Percentiles rank a stretch among this genome's conserved stretches.
Conservation (phyloP, 2,113 vertebrate genomes). For the Penelope pileata region DNA sequence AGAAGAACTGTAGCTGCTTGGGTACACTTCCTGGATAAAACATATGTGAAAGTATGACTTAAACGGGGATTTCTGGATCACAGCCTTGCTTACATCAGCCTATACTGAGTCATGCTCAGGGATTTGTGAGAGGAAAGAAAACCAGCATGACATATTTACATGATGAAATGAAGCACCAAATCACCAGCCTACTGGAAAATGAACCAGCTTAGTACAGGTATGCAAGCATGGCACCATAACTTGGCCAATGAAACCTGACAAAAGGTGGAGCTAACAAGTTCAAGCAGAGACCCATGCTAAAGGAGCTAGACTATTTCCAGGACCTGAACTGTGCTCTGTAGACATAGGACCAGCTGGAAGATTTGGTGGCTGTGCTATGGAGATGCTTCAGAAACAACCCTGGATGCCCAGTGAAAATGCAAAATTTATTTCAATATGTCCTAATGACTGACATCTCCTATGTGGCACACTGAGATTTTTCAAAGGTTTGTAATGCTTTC, state of each 20-base stretch:
- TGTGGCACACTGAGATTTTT: neutral
- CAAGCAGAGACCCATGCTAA: neutral
- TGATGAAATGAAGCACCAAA: neutral
- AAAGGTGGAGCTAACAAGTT: neutral
- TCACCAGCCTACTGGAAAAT: neutral
- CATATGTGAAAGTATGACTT: neutral
- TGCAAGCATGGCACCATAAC: neutral
- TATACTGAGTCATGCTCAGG: neutral
- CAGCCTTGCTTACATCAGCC: neutral
- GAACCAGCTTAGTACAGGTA: neutral
- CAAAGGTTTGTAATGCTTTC: neutral
- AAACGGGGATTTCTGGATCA: neutral
- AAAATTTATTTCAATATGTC: neutral
- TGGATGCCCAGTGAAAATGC: neutral
- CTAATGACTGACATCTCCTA: neutral
- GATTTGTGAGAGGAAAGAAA: neutral
- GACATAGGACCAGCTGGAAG: neutral
- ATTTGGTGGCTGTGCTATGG: neutral
- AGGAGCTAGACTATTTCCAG: neutral
- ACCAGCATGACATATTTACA: neutral
- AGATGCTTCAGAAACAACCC: neutral
- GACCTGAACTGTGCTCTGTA: neutral
- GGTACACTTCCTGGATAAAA: neutral
- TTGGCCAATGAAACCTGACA: neutral
- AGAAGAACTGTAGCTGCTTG: neutral